Evolutionary conservation across 2,113 vertebrate genomes (phyloP).

Genomic region (Stercorarius parasiticus): DNA sequence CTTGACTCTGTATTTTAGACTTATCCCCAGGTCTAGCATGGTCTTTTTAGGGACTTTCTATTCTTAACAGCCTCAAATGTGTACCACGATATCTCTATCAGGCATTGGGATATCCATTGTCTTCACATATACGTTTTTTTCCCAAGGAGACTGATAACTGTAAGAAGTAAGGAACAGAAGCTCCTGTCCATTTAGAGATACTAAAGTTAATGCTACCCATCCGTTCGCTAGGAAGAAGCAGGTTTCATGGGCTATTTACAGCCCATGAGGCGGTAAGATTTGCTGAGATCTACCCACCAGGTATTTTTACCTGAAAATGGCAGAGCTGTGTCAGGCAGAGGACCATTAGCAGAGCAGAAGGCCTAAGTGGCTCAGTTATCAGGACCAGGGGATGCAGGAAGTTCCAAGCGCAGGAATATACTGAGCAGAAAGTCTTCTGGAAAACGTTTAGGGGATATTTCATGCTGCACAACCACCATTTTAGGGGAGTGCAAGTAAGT

Average conservation of each 20-base stretch:
- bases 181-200: neutral
- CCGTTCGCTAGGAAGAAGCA: neutral
- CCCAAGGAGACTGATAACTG: neutral
- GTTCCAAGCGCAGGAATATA: neutral
- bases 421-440: neutral
- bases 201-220: constrained; percentile 12
- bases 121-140: neutral
- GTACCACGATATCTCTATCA: neutral
- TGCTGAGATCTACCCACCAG: neutral
- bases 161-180: neutral
- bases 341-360: neutral
- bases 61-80: neutral
- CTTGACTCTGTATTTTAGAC: neutral
- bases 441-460: neutral
- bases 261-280: neutral
- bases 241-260: constrained; percentile 21
- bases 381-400: neutral
- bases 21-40: neutral
- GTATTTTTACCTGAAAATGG: neutral
- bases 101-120: neutral
- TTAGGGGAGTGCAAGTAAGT: neutral
- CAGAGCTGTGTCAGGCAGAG: neutral
- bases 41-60: neutral
- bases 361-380: neutral
- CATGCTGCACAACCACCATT: neutral